Evolutionary conservation across 2,797 vertebrate genomes (phyloP).

Genomic region (Staurois parvus): DNA sequence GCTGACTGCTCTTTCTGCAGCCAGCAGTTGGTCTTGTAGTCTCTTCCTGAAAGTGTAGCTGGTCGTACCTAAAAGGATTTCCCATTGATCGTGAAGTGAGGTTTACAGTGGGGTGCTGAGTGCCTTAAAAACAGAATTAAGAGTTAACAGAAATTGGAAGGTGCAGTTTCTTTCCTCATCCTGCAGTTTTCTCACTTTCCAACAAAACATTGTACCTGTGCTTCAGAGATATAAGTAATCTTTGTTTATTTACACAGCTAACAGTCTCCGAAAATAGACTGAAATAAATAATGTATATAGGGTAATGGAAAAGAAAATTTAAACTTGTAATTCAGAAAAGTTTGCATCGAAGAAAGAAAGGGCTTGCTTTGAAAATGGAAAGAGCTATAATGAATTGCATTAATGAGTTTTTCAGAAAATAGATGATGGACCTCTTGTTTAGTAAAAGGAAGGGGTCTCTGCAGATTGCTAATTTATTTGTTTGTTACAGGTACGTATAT

Average conservation of each 20-base stretch:
- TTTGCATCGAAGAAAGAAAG: not conserved
- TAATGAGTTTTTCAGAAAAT: too few relatives aligned
- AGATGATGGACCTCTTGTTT: too few relatives aligned
- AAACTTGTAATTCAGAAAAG: not conserved
- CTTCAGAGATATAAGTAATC: not conserved
- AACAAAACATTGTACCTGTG: not conserved
- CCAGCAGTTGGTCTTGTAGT: constrained; percentile 52
- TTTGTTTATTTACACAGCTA: too few relatives aligned
- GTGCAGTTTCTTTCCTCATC: constrained; percentile 24
- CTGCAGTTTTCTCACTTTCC: not conserved
- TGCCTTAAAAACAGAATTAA: constrained; percentile 52
- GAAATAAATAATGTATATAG: too few relatives aligned
- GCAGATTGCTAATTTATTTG: too few relatives aligned
- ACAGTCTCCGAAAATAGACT: not conserved
- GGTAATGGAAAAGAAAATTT: too few relatives aligned
- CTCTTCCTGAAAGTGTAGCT: constrained; percentile 53
- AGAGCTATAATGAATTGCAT: not conserved
- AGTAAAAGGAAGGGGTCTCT: too few relatives aligned
- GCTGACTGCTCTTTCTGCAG: constrained; percentile 44
- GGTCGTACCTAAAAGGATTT: constrained; percentile 61
- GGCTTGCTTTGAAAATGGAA: not conserved
- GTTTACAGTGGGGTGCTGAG: constrained; percentile 51
- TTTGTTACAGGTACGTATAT: too few relatives aligned
- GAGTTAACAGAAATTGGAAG: constrained; percentile 21
- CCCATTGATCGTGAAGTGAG: constrained; percentile 56